Evolutionary conservation across 2,888 invertebrate species (phyloP), one percentile per base, ranked within the genome.

Genomic region (Hydroisotoma schaefferi): DNA sequence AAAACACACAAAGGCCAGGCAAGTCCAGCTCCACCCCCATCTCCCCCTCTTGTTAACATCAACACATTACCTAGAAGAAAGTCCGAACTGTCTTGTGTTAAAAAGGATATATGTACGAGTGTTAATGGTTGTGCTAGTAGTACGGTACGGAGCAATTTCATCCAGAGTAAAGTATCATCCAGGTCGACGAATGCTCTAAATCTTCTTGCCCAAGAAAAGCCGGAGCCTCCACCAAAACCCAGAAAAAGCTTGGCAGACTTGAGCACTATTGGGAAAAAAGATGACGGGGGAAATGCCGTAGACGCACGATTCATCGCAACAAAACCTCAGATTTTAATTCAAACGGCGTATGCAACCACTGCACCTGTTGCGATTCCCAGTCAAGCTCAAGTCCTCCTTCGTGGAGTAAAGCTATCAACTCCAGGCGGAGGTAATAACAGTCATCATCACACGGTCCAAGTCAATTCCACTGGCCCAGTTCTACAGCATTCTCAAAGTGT

Each of bases 291-390:
- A 1, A 87, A 87, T 76, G 87, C 88, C 78, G 85, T 86, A 0
- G 81, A 86, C 51, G 88, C 88, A 0, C 80, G 88, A 65, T 86
- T 88, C 68, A 87, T 89, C 33, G 87, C 87, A 27, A 85, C 87
- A 0, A 82, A 87, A 64, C 86, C 88, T 0, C 86, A 87, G 76
- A 86, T 87, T 57, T 87, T 84, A 74, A 85, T 88, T 64, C 79
- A 88, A 23, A 87, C 86, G 73, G 88, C 88, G 10, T 87, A 88
- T 75, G 84, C 87, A 0, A 86, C 85, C 57, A 81, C 85, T 63
- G 84, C 87, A 4, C 67, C 72, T 26, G 79, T 82, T 5, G 82
- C 82, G 56, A 69, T 66, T 55, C 70, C 73, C 22, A 69, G 68
- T 57, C 72, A 69, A 40, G 68, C 69, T 15, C 64, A 71, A 52